These are phyloP conservation scores for Rhyacichthys aspro DNA, from an alignment of 2,797 vertebrate species.

Conservation along the genomic window DNA sequence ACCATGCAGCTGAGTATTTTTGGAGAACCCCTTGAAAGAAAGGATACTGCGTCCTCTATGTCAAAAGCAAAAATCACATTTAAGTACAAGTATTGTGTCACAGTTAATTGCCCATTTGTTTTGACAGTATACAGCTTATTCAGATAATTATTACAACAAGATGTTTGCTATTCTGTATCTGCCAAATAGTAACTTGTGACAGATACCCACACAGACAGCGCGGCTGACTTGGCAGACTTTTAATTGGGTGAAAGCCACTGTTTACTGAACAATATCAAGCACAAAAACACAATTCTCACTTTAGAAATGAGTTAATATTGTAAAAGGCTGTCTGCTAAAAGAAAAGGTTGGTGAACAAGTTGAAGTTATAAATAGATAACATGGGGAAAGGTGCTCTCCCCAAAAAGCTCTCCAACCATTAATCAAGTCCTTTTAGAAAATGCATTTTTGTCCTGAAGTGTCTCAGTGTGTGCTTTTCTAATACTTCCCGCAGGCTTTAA, in stretches of 20 bases:
- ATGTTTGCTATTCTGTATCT: slow-evolving; percentile 23
- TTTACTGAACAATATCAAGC: slow-evolving; percentile 24
- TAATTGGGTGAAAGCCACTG: slow-evolving; percentile 34
- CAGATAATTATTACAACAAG: slow-evolving; percentile 25
- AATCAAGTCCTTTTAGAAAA: not conserved
- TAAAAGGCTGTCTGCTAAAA: not conserved
- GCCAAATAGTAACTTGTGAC: slow-evolving; percentile 30
- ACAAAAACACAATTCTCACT: not conserved
- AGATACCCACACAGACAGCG: slow-evolving; percentile 20
- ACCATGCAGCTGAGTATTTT: too few species aligned
- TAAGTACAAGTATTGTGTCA: slow-evolving; percentile 2
- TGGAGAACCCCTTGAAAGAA: not conserved
- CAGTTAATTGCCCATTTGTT: slow-evolving; percentile 31
- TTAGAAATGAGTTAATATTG: not conserved
- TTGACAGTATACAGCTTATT: slow-evolving; percentile 24
- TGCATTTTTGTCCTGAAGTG: not conserved
- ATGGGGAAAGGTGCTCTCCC: not conserved
- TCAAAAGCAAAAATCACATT: slow-evolving; percentile 14
- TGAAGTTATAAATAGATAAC: not conserved
- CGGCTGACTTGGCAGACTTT: slow-evolving; percentile 25
- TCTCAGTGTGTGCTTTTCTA: not conserved
- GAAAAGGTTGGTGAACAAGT: not conserved
- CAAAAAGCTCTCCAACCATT: not conserved
- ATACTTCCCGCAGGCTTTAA: slow-evolving; percentile 19
- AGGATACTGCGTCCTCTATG: slow-evolving; percentile 2